phyloP scores from a whole-genome alignment of 2,888 invertebrate genomes.

The Ennomos fuscantarius region DNA sequence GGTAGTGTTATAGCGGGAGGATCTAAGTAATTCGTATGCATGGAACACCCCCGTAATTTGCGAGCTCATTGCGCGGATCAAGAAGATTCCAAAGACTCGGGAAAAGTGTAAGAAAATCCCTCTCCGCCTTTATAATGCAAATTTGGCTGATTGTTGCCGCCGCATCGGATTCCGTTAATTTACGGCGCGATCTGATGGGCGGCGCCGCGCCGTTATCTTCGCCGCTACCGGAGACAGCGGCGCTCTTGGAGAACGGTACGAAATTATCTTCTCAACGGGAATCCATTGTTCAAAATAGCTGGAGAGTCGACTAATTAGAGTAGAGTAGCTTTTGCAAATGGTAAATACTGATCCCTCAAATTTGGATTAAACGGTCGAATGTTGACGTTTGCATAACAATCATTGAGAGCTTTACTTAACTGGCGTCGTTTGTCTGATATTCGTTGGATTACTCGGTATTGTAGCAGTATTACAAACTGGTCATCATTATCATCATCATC shows the following conservation, averaged over 20 bases:
- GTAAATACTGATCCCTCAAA: too few relatives aligned
- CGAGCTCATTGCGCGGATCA: constrained; percentile 68
- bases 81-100: constrained; percentile 59
- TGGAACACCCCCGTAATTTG: constrained; percentile 67
- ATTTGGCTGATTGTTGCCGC: constrained; percentile 60
- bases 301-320: too few relatives aligned
- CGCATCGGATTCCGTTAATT: constrained; percentile 57
- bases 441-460: too few relatives aligned
- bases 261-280: constrained; percentile 8
- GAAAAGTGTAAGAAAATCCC: constrained; percentile 37
- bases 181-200: constrained; percentile 43
- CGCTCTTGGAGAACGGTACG: neutral
- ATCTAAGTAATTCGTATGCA: constrained; percentile 62
- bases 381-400: too few relatives aligned
- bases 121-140: constrained; percentile 59
- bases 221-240: constrained; percentile 4
- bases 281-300: constrained; percentile 3
- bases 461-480: too few relatives aligned
- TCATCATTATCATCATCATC: too few relatives aligned
- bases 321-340: too few relatives aligned
- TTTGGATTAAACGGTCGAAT: too few relatives aligned
- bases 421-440: too few relatives aligned
- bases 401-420: too few relatives aligned
- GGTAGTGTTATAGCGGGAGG: constrained; percentile 6
- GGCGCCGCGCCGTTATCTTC: constrained; percentile 26